Evolutionary conservation across 1,140 invertebrate genomes (phyloP), one percentile per base, ranked within the genome.

Genomic region (Stegodyphus dumicola): DNA sequence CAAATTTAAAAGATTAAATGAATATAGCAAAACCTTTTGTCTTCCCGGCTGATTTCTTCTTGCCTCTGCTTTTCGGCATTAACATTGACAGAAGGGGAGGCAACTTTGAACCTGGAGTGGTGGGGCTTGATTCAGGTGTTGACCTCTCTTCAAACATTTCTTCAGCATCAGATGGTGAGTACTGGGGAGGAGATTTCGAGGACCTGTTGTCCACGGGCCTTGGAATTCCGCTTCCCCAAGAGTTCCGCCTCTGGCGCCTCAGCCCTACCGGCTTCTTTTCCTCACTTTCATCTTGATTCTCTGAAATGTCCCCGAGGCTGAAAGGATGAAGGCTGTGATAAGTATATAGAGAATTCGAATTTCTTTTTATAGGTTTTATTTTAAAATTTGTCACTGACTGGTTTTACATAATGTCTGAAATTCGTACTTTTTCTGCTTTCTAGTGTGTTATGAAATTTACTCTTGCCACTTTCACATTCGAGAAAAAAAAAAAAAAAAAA

Each of bases 221-320:
- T 15, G 85, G 85, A 49, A 86, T 86, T 11, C 85, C 85, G 18
- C 85, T 86, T 0, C 85, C 85, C 85, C 85, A 86, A 7, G 85
- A 86, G 48, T 86, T 86, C 9, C 77, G 54, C 33, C 85, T 52
- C 33, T 75, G 76, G 4, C 85, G 33, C 52, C 83, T n/a, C 6
- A 77, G 66, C 17, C 83, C 83, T 4, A 85, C 76, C 11, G 75
- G 84, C 51, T 70, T 69, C 33, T 79, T 66, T 56, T 75, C 76
- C 56, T 86, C 76, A 1, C 18, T 67, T 52, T 80, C 77, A 7
- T 86, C 77, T 7, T 86, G 77, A 10, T 86, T 80, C 56, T 86
- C 85, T 13, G 85, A 78, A 17, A 86, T 79, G 49, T 86, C 85
- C 7, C 76, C 71, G 3, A 86, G 60, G n/a, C 85, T 86, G 64